phyloP scores from a whole-genome alignment of 2,113 vertebrate genomes.

The Atlantisia rogersi region DNA sequence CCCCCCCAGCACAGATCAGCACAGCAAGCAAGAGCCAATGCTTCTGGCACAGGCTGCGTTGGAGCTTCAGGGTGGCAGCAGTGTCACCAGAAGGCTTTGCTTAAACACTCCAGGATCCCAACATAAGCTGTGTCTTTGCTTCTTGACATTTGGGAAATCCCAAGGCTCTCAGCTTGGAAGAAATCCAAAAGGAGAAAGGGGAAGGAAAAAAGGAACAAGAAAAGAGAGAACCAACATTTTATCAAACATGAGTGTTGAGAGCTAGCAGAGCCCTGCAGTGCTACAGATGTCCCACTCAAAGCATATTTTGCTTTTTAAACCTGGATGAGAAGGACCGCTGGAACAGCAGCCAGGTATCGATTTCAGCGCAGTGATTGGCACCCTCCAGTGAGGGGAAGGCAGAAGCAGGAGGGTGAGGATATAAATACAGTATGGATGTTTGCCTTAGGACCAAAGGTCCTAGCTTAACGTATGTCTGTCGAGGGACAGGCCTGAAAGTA shows the following conservation, averaged over 20 bases:
- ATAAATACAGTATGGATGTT: neutral
- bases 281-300: neutral
- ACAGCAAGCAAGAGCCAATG: fast-evolving
- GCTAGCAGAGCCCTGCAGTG: neutral
- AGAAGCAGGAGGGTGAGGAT: neutral
- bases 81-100: neutral
- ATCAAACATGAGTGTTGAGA: neutral
- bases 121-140: neutral
- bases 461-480: neutral
- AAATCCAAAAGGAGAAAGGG: neutral
- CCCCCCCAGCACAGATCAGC: fast-evolving
- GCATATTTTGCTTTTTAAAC: neutral
- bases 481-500: neutral
- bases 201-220: neutral
- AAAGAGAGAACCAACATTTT: neutral
- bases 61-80: fast-evolving
- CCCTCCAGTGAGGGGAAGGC: neutral
- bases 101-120: neutral
- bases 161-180: neutral
- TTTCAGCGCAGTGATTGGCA: neutral
- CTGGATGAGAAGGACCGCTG: neutral
- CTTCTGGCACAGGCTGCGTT: neutral
- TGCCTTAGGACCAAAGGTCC: neutral
- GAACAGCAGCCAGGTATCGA: fast-evolving
- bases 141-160: neutral